These are phyloP conservation scores for Saccostrea echinata DNA, from an alignment of 1,140 invertebrate species.

Conservation along the genomic window DNA sequence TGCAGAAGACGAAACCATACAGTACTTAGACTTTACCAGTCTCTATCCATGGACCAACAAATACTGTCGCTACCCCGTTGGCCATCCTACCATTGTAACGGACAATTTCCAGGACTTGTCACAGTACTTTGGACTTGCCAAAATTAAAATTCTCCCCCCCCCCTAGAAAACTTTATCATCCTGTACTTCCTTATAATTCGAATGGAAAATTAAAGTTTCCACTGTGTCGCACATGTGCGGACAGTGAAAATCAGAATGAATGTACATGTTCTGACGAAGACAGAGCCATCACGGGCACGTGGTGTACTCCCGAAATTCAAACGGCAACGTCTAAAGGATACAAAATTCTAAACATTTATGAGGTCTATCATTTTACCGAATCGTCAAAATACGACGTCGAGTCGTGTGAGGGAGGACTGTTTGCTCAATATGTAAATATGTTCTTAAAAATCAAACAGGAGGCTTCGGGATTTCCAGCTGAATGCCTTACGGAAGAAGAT, in stretches of 20 bases:
- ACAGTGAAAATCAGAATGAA: conserved; percentile 39
- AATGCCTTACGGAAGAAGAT: conserved; percentile 39
- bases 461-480: conserved; percentile 55
- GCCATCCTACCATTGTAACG: conserved; percentile 54
- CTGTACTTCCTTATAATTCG: conserved; percentile 52
- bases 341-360: conserved; percentile 56
- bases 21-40: conserved; percentile 47
- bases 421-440: conserved; percentile 59
- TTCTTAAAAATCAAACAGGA: conserved; percentile 66
- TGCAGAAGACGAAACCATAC: conserved; percentile 36
- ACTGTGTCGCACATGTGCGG: conserved; percentile 47
- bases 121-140: conserved; percentile 54
- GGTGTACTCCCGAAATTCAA: conserved; percentile 54
- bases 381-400: conserved; percentile 52
- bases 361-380: conserved; percentile 48
- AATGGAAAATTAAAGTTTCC: conserved; percentile 55
- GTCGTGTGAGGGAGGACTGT: conserved; percentile 46
- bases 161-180: conserved; percentile 45
- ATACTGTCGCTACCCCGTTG: conserved; percentile 51
- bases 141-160: conserved; percentile 54
- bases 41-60: conserved; percentile 56
- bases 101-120: conserved; percentile 41
- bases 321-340: conserved; percentile 47
- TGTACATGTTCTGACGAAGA: conserved; percentile 40
- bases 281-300: conserved; percentile 43